Percentiles rank a stretch among this genome's conserved stretches.
Conservation (phyloP, 2,113 vertebrate species). For the Arizona elegans region DNA sequence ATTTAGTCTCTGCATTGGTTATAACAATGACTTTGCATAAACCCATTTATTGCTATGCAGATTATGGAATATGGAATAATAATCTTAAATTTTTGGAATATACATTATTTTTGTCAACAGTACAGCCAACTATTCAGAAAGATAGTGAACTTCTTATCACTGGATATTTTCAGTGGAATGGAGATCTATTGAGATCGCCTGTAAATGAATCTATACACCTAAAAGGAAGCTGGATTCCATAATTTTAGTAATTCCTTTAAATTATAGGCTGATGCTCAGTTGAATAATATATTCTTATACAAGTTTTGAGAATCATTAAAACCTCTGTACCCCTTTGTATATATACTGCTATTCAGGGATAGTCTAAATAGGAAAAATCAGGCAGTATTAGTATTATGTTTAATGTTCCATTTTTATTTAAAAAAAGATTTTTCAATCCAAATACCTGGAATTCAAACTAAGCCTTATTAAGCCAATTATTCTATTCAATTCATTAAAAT, state of each 20-base stretch:
- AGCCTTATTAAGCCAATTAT: background rate
- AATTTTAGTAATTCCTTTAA: background rate
- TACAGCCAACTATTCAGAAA: background rate
- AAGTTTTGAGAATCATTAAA: background rate
- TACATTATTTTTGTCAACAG: background rate
- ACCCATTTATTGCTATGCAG: background rate
- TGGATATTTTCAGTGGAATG: background rate
- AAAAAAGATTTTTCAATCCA: background rate
- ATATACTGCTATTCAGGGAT: background rate
- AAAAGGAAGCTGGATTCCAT: background rate
- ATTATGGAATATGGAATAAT: background rate
- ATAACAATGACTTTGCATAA: background rate
- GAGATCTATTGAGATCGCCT: background rate
- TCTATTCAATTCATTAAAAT: background rate
- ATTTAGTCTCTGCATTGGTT: background rate
- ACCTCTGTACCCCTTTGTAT: background rate
- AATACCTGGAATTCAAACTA: background rate
- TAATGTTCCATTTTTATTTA: background rate
- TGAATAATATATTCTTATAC: background rate
- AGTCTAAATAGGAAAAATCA: background rate
- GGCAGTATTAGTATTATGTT: background rate
- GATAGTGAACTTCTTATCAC: background rate
- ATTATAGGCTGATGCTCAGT: background rate
- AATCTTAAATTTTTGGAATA: background rate
- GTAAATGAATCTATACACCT: background rate